Conservation (phyloP, 2,113 vertebrate species). For the Oostethus manadensis region DNA sequence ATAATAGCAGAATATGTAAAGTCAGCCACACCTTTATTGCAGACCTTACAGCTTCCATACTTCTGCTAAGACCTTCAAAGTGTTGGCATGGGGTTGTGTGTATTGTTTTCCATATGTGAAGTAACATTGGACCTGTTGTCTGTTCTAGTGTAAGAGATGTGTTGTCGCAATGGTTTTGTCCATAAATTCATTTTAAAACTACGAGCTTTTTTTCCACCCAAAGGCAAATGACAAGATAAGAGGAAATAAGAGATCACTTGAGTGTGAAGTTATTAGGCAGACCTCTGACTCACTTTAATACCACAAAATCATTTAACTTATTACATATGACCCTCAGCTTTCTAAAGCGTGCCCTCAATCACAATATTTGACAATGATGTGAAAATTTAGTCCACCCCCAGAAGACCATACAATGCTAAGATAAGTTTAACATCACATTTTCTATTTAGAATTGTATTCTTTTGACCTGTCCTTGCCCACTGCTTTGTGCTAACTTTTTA, state of each 20-base stretch:
- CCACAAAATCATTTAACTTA: slow-evolving; percentile 18
- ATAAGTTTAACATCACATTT: slow-evolving; percentile 8
- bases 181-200: not conserved
- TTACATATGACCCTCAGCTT: slow-evolving; percentile 4
- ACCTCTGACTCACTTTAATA: not conserved
- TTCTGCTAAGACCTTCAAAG: no score
- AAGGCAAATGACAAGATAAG: slow-evolving; percentile 22
- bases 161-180: not conserved
- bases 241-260: slow-evolving; percentile 12
- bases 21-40: not conserved
- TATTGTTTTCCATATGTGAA: no score
- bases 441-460: slow-evolving; percentile 18
- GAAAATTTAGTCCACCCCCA: slow-evolving; percentile 6
- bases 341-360: slow-evolving; percentile 6
- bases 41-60: no score
- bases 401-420: not conserved
- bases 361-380: slow-evolving; percentile 12
- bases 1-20: not conserved
- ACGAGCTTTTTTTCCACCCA: not conserved
- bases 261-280: not conserved
- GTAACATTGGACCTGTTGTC: no score
- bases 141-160: no score
- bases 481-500: slow-evolving; percentile 31
- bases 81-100: no score
- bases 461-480: slow-evolving; percentile 30